These are phyloP conservation scores for Rhagium mordax DNA, from an alignment of 2,888 invertebrate genomes.

Conservation along the genomic window DNA sequence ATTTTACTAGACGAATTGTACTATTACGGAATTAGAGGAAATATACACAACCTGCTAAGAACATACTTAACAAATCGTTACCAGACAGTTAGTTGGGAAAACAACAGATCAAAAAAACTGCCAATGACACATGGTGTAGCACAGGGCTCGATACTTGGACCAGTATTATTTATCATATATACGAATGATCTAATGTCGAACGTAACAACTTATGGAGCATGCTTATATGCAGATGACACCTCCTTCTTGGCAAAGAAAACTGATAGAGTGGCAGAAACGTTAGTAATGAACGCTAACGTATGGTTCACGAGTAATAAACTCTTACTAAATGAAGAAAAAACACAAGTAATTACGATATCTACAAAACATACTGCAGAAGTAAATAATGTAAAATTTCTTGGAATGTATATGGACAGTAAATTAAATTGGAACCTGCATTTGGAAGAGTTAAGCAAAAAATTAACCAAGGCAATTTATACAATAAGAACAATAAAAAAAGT, in stretches of 20 bases:
- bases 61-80: not conserved
- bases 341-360: not conserved
- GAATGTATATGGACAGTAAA: not conserved
- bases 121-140: not conserved
- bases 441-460: not conserved
- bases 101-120: not conserved
- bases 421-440: not conserved
- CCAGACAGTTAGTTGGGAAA: not conserved
- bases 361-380: not conserved
- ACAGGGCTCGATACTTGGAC: not conserved
- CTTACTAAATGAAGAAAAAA: not conserved
- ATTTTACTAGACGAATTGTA: not conserved
- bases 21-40: not conserved
- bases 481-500: not conserved
- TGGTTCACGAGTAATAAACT: not conserved
- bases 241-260: not conserved
- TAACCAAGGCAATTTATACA: not conserved
- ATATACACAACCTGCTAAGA: not conserved
- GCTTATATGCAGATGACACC: not conserved
- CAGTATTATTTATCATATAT: not conserved
- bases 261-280: not conserved
- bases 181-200: not conserved
- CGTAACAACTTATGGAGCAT: not conserved
- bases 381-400: not conserved
- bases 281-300: not conserved